Percentiles rank a stretch among this genome's conserved stretches.
Conservation (phyloP, 2,113 vertebrate species). For the Hassar affinis region DNA sequence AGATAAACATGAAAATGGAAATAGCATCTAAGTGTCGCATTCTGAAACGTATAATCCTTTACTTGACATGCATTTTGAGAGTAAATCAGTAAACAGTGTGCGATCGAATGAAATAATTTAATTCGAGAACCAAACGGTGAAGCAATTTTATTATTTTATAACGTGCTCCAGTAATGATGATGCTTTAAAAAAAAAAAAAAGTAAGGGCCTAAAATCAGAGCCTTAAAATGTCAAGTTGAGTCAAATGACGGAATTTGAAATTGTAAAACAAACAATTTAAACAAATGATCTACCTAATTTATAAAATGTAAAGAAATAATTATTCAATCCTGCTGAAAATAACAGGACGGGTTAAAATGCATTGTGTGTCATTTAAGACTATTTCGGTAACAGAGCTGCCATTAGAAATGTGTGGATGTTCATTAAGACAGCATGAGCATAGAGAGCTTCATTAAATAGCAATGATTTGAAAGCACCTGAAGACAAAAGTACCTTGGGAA, state of each 20-base stretch:
- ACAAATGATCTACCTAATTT: not conserved
- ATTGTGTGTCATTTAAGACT: not conserved
- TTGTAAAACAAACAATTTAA: not conserved
- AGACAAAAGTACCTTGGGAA: constrained; percentile 28
- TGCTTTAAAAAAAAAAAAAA: not conserved
- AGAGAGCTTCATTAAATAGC: constrained; percentile 10
- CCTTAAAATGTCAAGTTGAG: not conserved
- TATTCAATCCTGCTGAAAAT: not conserved
- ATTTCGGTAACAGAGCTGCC: not conserved
- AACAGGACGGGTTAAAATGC: not conserved
- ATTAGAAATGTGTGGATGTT: not conserved
- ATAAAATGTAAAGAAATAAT: not conserved
- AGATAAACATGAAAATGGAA: constrained; percentile 55
- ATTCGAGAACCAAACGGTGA: constrained; percentile 33
- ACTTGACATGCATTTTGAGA: constrained; percentile 37
- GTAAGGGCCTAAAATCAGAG: not conserved
- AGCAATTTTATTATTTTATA: constrained; percentile 30
- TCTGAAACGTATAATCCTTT: constrained; percentile 42
- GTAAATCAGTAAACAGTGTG: constrained; percentile 36
- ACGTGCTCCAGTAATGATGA: constrained; percentile 36
- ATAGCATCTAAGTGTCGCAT: constrained; percentile 41
- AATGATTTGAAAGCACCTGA: constrained; percentile 12
- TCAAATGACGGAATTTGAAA: not conserved
- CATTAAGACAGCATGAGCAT: not conserved
- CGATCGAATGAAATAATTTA: constrained; percentile 43